phyloP scores from a whole-genome alignment of 64 coral and sea anemone species.

The Pocillopora verrucosa region DNA sequence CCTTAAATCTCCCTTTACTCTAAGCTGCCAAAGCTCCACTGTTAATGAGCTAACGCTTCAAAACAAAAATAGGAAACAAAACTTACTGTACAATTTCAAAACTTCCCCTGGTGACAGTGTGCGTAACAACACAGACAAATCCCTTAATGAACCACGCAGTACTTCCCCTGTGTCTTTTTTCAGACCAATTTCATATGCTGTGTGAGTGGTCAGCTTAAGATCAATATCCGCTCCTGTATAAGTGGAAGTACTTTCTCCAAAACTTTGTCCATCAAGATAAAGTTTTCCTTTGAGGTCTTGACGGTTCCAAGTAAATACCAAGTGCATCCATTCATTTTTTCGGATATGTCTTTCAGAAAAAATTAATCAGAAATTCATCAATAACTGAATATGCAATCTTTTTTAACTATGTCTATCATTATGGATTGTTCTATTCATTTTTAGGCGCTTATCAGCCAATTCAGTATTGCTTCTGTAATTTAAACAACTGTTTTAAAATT shows the following conservation, averaged over 20 bases:
- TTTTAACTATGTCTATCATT: no score
- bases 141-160: slow-evolving; percentile 66
- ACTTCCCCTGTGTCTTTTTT: slow-evolving; percentile 63
- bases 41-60: no score
- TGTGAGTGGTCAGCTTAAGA: slow-evolving; percentile 53
- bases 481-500: not conserved
- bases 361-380: not conserved
- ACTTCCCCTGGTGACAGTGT: slow-evolving; percentile 16
- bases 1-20: no score
- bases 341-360: not conserved
- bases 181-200: slow-evolving; percentile 64
- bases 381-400: no score
- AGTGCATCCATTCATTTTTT: slow-evolving; percentile 12
- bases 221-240: not conserved
- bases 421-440: no score
- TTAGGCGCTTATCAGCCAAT: no score
- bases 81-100: slow-evolving; percentile 55
- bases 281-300: slow-evolving; percentile 3
- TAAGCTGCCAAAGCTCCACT: no score
- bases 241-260: not conserved
- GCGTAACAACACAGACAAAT: slow-evolving; percentile 56
- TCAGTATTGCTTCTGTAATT: not conserved
- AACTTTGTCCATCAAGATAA: not conserved
- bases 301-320: slow-evolving; percentile 45
- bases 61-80: not conserved